phyloP scores from a whole-genome alignment of 2,888 invertebrate species.

The Agrochola circellaris region DNA sequence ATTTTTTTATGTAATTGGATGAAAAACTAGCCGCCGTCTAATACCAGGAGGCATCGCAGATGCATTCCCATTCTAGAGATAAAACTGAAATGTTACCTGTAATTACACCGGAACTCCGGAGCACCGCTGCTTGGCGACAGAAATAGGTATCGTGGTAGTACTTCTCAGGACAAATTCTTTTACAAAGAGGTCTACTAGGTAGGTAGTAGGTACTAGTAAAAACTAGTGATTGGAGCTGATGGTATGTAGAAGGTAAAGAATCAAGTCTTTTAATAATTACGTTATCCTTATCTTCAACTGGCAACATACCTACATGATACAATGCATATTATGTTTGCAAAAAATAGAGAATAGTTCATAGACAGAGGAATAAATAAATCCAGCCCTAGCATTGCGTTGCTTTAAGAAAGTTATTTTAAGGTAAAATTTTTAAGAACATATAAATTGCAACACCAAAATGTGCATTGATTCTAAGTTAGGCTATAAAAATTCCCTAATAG shows the following conservation, averaged over 20 bases:
- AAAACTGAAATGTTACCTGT: constrained; percentile 11
- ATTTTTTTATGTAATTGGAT: background rate
- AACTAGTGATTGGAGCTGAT: background rate
- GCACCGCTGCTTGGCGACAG: background rate
- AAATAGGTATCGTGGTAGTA: background rate
- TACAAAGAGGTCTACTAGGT: background rate
- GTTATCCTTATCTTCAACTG: background rate
- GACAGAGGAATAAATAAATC: background rate
- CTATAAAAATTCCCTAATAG: background rate
- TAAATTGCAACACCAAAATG: background rate
- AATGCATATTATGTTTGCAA: background rate
- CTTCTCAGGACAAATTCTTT: background rate
- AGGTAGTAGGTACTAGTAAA: background rate
- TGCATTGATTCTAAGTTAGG: background rate
- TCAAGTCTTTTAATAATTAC: constrained; percentile 7
- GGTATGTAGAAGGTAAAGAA: background rate
- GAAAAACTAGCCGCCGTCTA: background rate
- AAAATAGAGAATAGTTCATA: background rate
- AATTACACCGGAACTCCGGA: background rate
- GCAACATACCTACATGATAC: background rate
- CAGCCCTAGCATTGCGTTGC: too few relatives aligned
- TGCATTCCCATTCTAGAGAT: constrained; percentile 16
- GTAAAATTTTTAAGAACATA: background rate
- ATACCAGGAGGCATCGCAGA: background rate
- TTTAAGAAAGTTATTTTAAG: background rate